Conservation (phyloP, 2,797 vertebrate genomes). For the Morus bassanus region DNA sequence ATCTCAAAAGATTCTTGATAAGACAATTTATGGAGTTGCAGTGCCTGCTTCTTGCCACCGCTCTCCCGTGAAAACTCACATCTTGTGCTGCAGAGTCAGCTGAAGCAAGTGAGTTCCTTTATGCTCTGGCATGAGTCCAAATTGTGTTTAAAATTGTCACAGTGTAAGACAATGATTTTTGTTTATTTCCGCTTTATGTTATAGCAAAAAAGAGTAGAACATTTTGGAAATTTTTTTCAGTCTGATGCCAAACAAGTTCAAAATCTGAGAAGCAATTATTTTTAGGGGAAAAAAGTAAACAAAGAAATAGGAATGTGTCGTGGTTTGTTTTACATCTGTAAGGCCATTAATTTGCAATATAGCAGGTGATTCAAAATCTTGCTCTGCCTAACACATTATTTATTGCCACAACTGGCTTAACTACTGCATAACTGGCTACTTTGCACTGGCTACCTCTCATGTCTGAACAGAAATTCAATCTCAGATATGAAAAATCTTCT, state of each 20-base stretch:
- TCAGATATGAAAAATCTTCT: background rate
- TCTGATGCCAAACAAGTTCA: background rate
- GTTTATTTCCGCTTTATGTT: background rate
- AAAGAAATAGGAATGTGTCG: background rate
- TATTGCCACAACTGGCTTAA: background rate
- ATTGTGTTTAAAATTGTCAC: background rate
- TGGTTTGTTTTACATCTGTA: background rate
- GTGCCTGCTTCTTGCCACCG: background rate
- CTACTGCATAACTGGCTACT: background rate
- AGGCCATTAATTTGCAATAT: background rate
- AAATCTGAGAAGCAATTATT: background rate
- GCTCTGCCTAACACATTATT: background rate
- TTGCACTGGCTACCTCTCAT: background rate
- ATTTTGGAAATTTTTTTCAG: background rate
- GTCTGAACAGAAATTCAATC: background rate
- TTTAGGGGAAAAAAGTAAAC: background rate
- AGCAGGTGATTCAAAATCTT: background rate
- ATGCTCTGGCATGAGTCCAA: background rate
- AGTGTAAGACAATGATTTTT: background rate
- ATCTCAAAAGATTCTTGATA: background rate
- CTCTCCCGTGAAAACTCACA: background rate
- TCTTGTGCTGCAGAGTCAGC: fast-evolving
- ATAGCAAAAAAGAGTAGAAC: background rate
- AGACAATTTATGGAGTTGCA: background rate
- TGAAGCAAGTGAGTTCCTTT: background rate